A percentile compares a stretch with the other conserved stretches of the same genome.
Conservation (phyloP, 1,140 invertebrate species). For the Penaeus chinensis region DNA sequence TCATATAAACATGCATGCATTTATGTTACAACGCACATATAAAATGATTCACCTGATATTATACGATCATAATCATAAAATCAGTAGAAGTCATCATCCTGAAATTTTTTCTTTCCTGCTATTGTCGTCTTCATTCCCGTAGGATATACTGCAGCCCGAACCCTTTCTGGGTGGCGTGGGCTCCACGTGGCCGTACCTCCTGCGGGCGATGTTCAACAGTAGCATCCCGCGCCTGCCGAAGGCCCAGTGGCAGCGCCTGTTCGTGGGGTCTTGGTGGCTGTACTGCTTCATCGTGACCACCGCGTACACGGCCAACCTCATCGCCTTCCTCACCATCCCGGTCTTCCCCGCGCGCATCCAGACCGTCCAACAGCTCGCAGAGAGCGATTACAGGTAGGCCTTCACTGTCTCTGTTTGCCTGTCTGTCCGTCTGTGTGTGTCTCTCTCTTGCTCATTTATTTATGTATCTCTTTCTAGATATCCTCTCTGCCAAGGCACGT, state of each 20-base stretch:
- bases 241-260: constrained; percentile 20
- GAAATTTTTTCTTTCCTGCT: too few species aligned
- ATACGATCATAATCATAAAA: too few species aligned
- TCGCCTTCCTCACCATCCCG: constrained; percentile 50
- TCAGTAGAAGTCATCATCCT: too few species aligned
- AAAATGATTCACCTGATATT: too few species aligned
- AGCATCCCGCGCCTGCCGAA: constrained; percentile 19
- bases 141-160: background rate
- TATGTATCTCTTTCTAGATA: too few species aligned
- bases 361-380: constrained; percentile 22
- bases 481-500: too few species aligned
- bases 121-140: too few species aligned
- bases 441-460: too few species aligned
- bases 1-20: too few species aligned
- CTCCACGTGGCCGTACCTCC: constrained; percentile 19
- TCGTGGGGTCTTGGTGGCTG: constrained; percentile 30
- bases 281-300: constrained; percentile 40
- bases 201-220: constrained; percentile 7
- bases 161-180: background rate
- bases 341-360: constrained; percentile 28
- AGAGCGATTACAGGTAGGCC: constrained; percentile 19
- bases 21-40: too few species aligned
- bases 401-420: background rate
- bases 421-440: too few species aligned
- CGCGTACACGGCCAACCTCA: constrained; percentile 47